phyloP scores from a whole-genome alignment of 2,888 invertebrate genomes.

The Platycheirus rosarum region DNA sequence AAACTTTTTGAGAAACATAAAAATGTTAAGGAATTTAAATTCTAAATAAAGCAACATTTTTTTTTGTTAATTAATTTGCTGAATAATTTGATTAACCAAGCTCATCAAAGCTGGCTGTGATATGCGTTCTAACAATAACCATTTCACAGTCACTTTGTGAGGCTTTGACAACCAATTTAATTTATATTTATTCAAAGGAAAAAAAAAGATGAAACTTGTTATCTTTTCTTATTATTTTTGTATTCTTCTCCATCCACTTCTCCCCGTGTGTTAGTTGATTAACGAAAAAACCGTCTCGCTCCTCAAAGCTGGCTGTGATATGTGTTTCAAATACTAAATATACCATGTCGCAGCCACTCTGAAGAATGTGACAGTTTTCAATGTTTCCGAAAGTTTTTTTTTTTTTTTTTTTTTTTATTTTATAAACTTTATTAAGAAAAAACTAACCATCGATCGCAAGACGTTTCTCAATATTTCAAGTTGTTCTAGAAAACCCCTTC shows the following conservation, averaged over 20 bases:
- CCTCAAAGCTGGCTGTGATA: slow-evolving; percentile 99
- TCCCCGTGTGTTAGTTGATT: slow-evolving; percentile 18
- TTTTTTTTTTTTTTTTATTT: not conserved
- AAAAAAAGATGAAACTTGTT: slow-evolving; percentile 9
- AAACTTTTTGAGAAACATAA: no score
- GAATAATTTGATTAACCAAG: slow-evolving; percentile 83
- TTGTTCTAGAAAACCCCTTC: not conserved
- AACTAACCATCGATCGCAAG: not conserved
- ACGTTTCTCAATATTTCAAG: slow-evolving; percentile 4
- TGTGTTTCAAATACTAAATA: slow-evolving; percentile 84
- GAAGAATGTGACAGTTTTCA: slow-evolving; percentile 86
- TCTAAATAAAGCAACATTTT: not conserved
- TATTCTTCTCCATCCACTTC: not conserved
- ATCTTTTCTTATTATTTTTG: not conserved
- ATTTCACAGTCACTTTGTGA: slow-evolving; percentile 95
- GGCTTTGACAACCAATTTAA: slow-evolving; percentile 79
- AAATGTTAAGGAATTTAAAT: no score
- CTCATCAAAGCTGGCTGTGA: slow-evolving; percentile 99
- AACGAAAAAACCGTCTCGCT: slow-evolving; percentile 85
- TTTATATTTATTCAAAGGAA: slow-evolving; percentile 32
- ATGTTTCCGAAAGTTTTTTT: not conserved
- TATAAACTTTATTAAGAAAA: not conserved
- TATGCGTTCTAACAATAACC: slow-evolving; percentile 86
- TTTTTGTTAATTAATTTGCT: slow-evolving; percentile 9
- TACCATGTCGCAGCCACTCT: slow-evolving; percentile 95